Evolutionary conservation across 2,797 vertebrate species (phyloP), one percentile per base, ranked within the genome.

Genomic region (Neosilurus mollespiculum): DNA sequence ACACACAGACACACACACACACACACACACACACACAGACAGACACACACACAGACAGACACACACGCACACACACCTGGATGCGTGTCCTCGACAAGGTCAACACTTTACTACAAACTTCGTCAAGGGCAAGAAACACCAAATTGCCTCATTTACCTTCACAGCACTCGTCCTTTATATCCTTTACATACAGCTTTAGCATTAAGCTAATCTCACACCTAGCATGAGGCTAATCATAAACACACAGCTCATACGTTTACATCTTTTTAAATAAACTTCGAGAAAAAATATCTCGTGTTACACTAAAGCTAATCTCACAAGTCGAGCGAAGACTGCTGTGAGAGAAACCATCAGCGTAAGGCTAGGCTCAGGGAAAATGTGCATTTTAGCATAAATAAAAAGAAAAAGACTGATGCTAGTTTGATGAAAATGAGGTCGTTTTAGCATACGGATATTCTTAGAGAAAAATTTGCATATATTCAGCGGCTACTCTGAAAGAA

Each of bases 51-150:
- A n/a, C 59, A 61, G 16, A 61, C 59, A 65, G n/a, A 65, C 70
- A 53, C 70, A 54, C 70, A 72, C 70, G 56, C 71, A 75, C 53
- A 56, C 53, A 75, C 72, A 76, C 73, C 54, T 61, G 20, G 37
- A 37, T 30, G 6, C 2, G 30, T 59, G 56, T 76, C 73, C 56
- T 56, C 59, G 30, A 76, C 73, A 76, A 59, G 71, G 72, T 75
- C 72, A 75, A 59, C 73, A 22, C 73, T 59, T n/a, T 8, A 12
- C 30, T 30, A 22, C 54, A 8, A 73, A 73, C 51, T 26, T 26
- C 51, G 11, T 70, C 37, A 1, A 56, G n/a, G 10, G 72, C 30
- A 58, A 54, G 9, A 59, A 76, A 76, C 26, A 58, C 16, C 26
- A 72, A 53, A 53, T 15, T 1, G 69, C 72, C 53, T 34, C 24